Base-by-base conservation (phyloP, 2,888 invertebrate species). In the Agonopterix arenella region DNA sequence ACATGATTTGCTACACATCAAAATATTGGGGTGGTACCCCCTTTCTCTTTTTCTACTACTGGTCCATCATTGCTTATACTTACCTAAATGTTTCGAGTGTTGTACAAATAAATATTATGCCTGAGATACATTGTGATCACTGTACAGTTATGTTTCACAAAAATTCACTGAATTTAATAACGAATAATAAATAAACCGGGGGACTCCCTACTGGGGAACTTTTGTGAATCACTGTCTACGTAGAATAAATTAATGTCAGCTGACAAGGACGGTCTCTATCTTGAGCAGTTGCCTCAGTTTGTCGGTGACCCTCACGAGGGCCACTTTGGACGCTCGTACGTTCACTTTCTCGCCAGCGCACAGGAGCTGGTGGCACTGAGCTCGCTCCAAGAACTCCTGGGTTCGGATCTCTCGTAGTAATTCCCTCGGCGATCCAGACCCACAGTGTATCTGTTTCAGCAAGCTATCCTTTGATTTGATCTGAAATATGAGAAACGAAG, bases 221-320 rank as follows among this genome's bases (percentile, higher is more conserved):
- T 28, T 28, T 28, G 28, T 28, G 28, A 28, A 28, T 28, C 28
- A 28, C 28, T 28, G 28, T 28, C 28, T 28, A 28, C 7, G 7
- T 28, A 28, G 28, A 28, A 28, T 28, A 5, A 28, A 28, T 52
- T 70, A 69, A 56, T 90, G 90, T 90, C 91, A 91, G 86, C 91
- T 90, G 80, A 95, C 92, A 59, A 93, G 84, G 58, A 94, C 92
- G 56, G 93, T 93, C 83, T 96, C 96, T 52, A 96, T 94, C 75
- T 94, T 95, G 66, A 96, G 90, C 73, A 96, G 90, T 81, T 94
- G 93, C 66, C 92, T 92, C 60, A 97, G 94, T 76, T 93, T 94
- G 68, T 96, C 95, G 64, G 95, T 96, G 85, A 96, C 96, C 73
- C 94, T 92, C 59, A 97, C 93, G 51, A 97, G 91, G 48, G 94